Percentiles rank a stretch among this genome's conserved stretches.
Evolutionary conservation across 2,888 invertebrate genomes (phyloP).

Genomic region (Euplagia quadripunctaria): DNA sequence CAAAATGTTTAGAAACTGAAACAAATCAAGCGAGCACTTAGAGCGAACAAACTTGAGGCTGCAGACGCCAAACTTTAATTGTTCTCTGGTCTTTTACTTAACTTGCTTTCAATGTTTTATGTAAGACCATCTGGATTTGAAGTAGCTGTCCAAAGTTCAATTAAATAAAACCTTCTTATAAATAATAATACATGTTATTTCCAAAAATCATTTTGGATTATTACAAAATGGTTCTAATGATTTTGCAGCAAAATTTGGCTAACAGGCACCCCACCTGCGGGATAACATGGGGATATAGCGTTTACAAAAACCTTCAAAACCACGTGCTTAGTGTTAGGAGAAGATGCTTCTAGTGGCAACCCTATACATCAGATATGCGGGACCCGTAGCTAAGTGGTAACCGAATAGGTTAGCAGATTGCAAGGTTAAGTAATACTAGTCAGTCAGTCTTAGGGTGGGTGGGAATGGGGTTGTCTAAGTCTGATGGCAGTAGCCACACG

Average conservation of each 20-base stretch:
- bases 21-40: constrained; percentile 79
- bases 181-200: not conserved
- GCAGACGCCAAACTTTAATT: constrained; percentile 75
- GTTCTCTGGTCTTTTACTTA: constrained; percentile 69
- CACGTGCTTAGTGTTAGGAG: too few relatives aligned
- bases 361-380: too few relatives aligned
- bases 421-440: too few relatives aligned
- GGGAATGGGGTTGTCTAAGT: too few relatives aligned
- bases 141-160: not conserved
- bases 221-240: not conserved
- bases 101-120: constrained; percentile 60
- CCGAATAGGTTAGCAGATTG: too few relatives aligned
- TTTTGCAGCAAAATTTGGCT: not conserved
- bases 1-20: constrained; percentile 71
- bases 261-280: too few relatives aligned
- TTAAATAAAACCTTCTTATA: not conserved
- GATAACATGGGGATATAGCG: too few relatives aligned
- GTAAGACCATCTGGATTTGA: constrained; percentile 41
- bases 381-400: too few relatives aligned
- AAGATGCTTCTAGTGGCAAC: too few relatives aligned
- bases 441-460: too few relatives aligned
- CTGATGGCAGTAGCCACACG: too few relatives aligned
- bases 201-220: not conserved
- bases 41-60: constrained; percentile 57
- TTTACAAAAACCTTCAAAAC: too few relatives aligned